Evolutionary conservation across 2,888 invertebrate genomes (phyloP).

Genomic region (Zhengitettix transpicula): DNA sequence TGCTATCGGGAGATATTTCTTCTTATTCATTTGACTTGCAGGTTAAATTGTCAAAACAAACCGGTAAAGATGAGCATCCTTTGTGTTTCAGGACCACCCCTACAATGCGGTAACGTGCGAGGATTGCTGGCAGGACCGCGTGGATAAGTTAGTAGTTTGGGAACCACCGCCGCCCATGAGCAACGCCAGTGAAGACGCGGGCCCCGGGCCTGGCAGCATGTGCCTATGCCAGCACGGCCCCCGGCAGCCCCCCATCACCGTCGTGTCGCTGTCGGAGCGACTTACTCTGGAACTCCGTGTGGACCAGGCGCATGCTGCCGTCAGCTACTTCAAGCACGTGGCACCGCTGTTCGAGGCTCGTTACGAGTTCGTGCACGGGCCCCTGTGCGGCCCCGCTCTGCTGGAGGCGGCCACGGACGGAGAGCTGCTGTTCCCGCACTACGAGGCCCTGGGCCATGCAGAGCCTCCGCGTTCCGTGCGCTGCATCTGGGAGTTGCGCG

Average conservation of each 20-base stretch:
- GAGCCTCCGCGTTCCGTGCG: conserved; percentile 31
- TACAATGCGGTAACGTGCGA: conserved; percentile 65
- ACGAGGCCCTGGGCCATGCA: conserved; percentile 50
- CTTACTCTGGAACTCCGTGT: conserved; percentile 67
- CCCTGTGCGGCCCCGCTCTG: conserved; percentile 69
- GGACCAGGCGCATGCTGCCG: conserved; percentile 69
- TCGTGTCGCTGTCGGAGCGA: conserved; percentile 65
- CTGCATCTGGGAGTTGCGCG: conserved; percentile 68
- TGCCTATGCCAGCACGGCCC: conserved; percentile 56
- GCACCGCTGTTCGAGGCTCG: conserved; percentile 70
- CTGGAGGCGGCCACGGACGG: conserved; percentile 66
- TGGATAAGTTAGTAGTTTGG: conserved; percentile 68
- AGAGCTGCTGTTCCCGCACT: conserved; percentile 72
- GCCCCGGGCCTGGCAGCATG: conserved; percentile 27
- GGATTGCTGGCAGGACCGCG: conserved; percentile 73
- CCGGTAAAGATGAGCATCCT: too few species aligned
- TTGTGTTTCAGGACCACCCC: conserved; percentile 42
- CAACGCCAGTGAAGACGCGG: conserved; percentile 30
- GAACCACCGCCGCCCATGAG: conserved; percentile 39
- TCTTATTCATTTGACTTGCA: too few species aligned
- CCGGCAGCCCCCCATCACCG: conserved; percentile 36
- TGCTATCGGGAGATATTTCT: too few species aligned
- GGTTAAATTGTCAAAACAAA: too few species aligned
- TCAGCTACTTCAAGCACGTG: conserved; percentile 75
- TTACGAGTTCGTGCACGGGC: conserved; percentile 80